Percentiles rank a stretch among this genome's conserved stretches.
Conservation (phyloP, 2,113 vertebrate species). For the Rostratula benghalensis region DNA sequence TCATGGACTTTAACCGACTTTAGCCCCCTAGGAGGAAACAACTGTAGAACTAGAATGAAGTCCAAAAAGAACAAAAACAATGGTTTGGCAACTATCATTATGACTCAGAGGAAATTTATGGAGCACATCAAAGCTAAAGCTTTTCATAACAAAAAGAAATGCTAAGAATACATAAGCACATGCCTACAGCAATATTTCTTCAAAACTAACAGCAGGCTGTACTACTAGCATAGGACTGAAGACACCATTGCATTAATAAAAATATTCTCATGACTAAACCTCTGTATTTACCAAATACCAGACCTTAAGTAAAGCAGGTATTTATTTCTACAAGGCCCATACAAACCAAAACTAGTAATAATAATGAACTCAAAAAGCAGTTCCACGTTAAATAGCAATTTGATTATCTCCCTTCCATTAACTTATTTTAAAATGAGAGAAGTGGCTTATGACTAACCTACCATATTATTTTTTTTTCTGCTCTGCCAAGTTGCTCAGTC, state of each 20-base stretch:
- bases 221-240: neutral
- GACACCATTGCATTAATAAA: neutral
- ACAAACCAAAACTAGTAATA: neutral
- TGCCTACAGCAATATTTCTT: neutral
- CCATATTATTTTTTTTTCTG: neutral
- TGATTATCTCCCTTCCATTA: neutral
- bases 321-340: neutral
- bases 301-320: neutral
- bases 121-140: slow-evolving; percentile 38
- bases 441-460: slow-evolving; percentile 1
- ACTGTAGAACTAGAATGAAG: neutral
- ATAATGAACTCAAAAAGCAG: neutral
- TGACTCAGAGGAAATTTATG: slow-evolving; percentile 54
- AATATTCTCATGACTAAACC: neutral
- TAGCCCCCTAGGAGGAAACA: slow-evolving; percentile 3
- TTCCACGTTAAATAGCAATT: neutral
- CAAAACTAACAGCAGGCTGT: neutral
- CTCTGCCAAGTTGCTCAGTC: neutral
- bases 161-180: slow-evolving; percentile 9
- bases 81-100: neutral
- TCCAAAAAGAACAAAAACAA: slow-evolving; percentile 25
- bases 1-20: slow-evolving; percentile 10
- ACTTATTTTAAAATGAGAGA: neutral
- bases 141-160: slow-evolving; percentile 17
- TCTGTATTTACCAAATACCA: neutral